These are phyloP conservation scores for Syrista parreyssii DNA, from an alignment of 2,888 invertebrate species.

Conservation along the genomic window DNA sequence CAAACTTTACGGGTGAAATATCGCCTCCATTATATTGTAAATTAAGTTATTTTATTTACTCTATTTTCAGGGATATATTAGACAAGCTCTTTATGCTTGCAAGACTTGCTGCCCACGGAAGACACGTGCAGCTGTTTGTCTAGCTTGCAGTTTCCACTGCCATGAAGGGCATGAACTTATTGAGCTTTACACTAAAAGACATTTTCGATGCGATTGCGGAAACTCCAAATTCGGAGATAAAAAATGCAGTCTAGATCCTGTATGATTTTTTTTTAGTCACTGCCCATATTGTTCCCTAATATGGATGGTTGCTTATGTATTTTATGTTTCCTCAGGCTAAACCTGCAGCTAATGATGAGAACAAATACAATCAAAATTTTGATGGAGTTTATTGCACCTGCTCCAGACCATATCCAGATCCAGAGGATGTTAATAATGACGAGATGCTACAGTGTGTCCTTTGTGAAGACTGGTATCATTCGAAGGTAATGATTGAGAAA, in stretches of 20 bases:
- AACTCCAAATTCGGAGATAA: conserved; percentile 79
- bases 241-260: conserved; percentile 76
- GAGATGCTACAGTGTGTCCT: conserved; percentile 96
- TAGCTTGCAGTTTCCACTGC: conserved; percentile 94
- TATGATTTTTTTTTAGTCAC: conserved; percentile 54
- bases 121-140: conserved; percentile 84
- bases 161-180: conserved; percentile 96
- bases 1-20: not conserved
- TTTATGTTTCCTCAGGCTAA: conserved; percentile 65
- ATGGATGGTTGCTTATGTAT: not conserved
- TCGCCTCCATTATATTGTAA: not conserved
- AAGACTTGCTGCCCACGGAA: conserved; percentile 84
- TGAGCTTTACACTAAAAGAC: conserved; percentile 95
- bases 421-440: conserved; percentile 83
- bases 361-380: conserved; percentile 94
- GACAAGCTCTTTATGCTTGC: conserved; percentile 96
- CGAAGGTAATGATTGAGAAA: conserved; percentile 66
- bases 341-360: conserved; percentile 75
- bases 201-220: conserved; percentile 96
- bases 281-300: not conserved
- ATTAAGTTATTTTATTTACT: not conserved
- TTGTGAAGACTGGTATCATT: conserved; percentile 99
- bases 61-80: conserved; percentile 82
- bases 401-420: conserved; percentile 93
- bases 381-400: conserved; percentile 93